Evolutionary conservation across 2,113 vertebrate species (phyloP), one percentile per base, ranked within the genome.

Genomic region (Centropus bengalensis): DNA sequence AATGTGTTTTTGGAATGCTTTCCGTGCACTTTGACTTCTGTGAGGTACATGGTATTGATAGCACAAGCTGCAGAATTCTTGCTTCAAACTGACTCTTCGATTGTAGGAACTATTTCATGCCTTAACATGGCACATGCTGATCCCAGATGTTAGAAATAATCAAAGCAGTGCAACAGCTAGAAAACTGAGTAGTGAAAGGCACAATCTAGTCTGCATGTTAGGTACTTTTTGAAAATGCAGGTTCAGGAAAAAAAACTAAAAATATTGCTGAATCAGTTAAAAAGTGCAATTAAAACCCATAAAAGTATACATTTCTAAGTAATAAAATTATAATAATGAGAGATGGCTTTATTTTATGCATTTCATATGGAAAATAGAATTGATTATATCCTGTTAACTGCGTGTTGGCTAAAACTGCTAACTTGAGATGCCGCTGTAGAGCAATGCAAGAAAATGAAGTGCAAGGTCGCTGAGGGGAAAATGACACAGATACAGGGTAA

Each of bases 81-180:
- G 40, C 77, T 82, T 14, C 42, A 88, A 90, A 59, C 78, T 86
- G 64, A 36, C 62, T 93, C 24, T 93, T 93, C 69, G 52, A 5
- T 86, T 86, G 86, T 56, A 91, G n/a, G n/a, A 59, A 55, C 76
- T 58, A 93, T 84, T 93, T 91, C 32, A 51, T 82, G 59, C 70
- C 59, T 76, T 76, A 63, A 92, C 91, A 87, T 87, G 84, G 94
- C 49, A 71, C 96, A 89, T 80, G 83, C 93, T 95, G 93, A 89
- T 95, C 63, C 91, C 95, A 95, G 93, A 93, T 96, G 89, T 95
- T 96, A 85, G 89, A 86, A 89, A 56, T 86, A 96, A 91, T 95
- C 75, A 91, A 96, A 97, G 82, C 94, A 89, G 49, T n/a, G 60
- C 24, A 5, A 82, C 73, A 91, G 28, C 79, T 80, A 56, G 62